Conservation (phyloP, 1,140 invertebrate genomes). For the Megalonaias nervosa region DNA sequence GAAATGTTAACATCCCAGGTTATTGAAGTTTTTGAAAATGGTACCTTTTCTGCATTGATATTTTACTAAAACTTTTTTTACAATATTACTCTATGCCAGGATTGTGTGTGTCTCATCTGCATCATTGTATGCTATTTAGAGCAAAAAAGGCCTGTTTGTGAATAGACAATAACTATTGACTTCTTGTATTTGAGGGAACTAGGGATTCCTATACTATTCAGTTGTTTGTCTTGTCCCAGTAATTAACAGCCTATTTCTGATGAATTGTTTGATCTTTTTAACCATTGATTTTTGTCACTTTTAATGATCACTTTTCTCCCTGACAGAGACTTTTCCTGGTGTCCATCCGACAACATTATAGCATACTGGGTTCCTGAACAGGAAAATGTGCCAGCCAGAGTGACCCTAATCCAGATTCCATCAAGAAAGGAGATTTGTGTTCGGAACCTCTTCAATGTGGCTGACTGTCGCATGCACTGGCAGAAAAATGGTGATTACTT, state of each 20-base stretch:
- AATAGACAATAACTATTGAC: neutral
- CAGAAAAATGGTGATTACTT: slow-evolving; percentile 98
- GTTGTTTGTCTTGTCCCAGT: no score
- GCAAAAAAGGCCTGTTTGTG: neutral
- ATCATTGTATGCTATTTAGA: neutral
- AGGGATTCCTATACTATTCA: neutral
- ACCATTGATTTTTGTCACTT: neutral
- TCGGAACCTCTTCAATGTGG: slow-evolving; percentile 97
- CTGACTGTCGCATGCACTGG: slow-evolving; percentile 99
- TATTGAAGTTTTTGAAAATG: no score
- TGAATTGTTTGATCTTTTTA: no score
- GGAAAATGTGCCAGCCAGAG: slow-evolving; percentile 78
- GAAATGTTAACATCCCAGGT: no score
- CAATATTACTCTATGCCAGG: no score
- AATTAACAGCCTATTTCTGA: no score
- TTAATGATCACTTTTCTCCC: slow-evolving; percentile 18
- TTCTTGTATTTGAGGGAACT: neutral
- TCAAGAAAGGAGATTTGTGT: slow-evolving; percentile 91
- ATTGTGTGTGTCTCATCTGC: no score
- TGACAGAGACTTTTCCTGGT: slow-evolving; percentile 94
- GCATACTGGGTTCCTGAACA: slow-evolving; percentile 98
- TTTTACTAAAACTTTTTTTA: no score
- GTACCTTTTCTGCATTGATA: no score
- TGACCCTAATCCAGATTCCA: slow-evolving; percentile 76
- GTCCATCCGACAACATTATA: slow-evolving; percentile 95